phyloP scores from a whole-genome alignment of 2,113 vertebrate genomes.

The Sturnira hondurensis region DNA sequence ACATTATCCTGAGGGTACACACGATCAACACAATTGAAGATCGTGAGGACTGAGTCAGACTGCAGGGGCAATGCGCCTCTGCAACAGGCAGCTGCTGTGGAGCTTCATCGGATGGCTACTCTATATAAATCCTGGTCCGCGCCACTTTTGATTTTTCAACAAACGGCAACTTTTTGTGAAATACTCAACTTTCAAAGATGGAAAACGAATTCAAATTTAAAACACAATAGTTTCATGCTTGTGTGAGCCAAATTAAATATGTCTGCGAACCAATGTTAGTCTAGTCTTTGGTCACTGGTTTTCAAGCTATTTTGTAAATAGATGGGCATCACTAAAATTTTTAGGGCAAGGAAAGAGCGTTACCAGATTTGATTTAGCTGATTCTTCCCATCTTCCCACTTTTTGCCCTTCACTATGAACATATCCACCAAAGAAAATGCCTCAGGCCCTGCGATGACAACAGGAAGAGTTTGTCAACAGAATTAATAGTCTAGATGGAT shows the following conservation, averaged over 20 bases:
- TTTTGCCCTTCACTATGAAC: background rate
- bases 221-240: background rate
- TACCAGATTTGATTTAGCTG: background rate
- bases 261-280: background rate
- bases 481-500: slow-evolving; percentile 26
- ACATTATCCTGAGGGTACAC: background rate
- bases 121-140: background rate
- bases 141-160: background rate
- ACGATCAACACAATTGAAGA: background rate
- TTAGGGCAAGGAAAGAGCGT: background rate
- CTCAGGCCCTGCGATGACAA: background rate
- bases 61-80: background rate
- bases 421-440: background rate
- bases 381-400: background rate
- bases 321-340: background rate
- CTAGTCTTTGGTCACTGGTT: background rate
- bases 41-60: background rate
- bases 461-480: background rate
- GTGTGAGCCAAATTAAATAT: background rate
- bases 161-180: background rate
- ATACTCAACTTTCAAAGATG: background rate
- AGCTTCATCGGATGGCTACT: background rate
- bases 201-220: background rate
- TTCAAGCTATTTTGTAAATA: background rate
- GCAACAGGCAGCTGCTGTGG: background rate